A percentile compares a stretch with the other conserved stretches of the same genome.
Conservation (phyloP, 2,797 vertebrate species). For the Amniataba percoides region DNA sequence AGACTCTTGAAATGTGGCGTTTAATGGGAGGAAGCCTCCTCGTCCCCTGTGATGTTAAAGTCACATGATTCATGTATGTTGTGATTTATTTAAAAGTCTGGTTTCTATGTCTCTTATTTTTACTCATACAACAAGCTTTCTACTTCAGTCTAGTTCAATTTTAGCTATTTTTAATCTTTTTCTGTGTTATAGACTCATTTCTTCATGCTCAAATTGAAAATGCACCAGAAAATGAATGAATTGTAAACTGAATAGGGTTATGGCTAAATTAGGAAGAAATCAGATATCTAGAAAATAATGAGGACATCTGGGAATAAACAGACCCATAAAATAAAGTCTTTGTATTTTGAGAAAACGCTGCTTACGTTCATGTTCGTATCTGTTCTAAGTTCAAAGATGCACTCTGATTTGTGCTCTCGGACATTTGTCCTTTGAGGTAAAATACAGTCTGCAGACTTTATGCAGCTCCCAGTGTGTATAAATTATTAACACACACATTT, state of each 20-base stretch:
- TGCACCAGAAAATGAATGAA: no score
- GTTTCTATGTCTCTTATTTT: neutral
- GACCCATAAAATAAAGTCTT: neutral
- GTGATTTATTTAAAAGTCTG: neutral
- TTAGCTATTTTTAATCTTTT: no score
- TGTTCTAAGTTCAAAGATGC: neutral
- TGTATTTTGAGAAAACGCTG: neutral
- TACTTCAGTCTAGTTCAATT: no score
- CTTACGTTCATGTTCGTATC: neutral
- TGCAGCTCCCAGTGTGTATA: neutral
- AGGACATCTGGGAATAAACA: neutral
- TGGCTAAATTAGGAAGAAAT: no score
- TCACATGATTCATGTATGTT: neutral
- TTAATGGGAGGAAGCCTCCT: neutral
- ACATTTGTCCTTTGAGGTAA: slow-evolving; percentile 3
- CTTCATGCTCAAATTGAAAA: no score
- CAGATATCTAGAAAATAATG: no score
- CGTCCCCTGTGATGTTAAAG: neutral
- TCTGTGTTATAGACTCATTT: no score
- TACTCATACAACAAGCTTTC: no score
- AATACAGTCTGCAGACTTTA: slow-evolving; percentile 17
- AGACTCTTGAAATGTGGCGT: no score
- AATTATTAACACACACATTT: slow-evolving; percentile 66
- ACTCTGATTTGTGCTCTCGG: neutral
- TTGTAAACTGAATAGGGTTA: no score